Evolutionary conservation across 2,797 vertebrate genomes (phyloP).

Genomic region (Enteromius radiatus): DNA sequence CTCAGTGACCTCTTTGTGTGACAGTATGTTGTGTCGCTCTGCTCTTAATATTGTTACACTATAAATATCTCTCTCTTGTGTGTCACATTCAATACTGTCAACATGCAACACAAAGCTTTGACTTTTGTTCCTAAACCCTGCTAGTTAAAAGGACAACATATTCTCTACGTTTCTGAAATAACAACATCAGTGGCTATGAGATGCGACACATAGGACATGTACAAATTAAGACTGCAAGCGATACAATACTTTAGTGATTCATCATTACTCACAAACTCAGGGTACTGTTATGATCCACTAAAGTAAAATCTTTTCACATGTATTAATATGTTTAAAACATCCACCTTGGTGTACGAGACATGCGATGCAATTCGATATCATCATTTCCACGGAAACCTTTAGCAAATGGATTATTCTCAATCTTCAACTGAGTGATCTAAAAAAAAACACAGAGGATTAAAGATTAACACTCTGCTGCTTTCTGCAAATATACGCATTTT

Average conservation of each 20-base stretch:
- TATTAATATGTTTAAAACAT: background rate
- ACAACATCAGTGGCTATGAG: background rate
- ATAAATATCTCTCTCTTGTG: slow-evolving; percentile 67
- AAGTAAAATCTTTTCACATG: background rate
- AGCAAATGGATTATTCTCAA: slow-evolving; percentile 97
- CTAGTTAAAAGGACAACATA: slow-evolving; percentile 43
- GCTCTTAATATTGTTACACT: slow-evolving; percentile 49
- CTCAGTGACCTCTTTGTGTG: slow-evolving; percentile 46
- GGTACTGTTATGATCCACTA: background rate
- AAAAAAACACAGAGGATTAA: slow-evolving; percentile 34
- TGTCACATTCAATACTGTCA: slow-evolving; percentile 55
- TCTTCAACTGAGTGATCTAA: slow-evolving; percentile 98
- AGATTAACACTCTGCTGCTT: slow-evolving; percentile 8
- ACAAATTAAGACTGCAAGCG: background rate
- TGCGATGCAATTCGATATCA: slow-evolving; percentile 92
- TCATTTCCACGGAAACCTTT: slow-evolving; percentile 97
- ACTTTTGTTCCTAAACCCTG: slow-evolving; percentile 47
- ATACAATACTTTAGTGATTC: background rate
- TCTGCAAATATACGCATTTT: slow-evolving; percentile 1
- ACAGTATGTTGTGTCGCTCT: slow-evolving; percentile 44
- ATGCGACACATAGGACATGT: background rate
- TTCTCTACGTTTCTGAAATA: slow-evolving; percentile 12
- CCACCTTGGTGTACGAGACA: slow-evolving; percentile 88
- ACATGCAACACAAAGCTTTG: slow-evolving; percentile 42
- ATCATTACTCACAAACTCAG: background rate